Evolutionary conservation across 2,888 invertebrate species (phyloP).

Genomic region (Craniophora ligustri): DNA sequence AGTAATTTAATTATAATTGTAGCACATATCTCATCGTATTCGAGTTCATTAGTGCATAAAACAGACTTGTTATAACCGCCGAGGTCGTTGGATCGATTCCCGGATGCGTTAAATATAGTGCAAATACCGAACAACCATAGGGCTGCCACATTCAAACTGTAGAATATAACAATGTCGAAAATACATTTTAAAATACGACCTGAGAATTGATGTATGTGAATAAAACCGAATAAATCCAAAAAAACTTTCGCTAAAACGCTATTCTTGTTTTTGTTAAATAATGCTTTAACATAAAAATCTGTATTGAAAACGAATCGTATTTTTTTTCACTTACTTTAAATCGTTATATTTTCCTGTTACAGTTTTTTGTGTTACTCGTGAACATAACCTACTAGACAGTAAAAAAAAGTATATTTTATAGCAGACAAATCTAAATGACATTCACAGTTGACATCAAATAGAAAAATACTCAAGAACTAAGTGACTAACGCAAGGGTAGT

Average conservation of each 20-base stretch:
- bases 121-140: slow-evolving; percentile 30
- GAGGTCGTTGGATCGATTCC: slow-evolving; percentile 48
- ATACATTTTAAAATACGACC: too few relatives aligned
- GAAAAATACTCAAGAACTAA: too few relatives aligned
- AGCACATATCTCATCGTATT: slow-evolving; percentile 17
- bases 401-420: background rate
- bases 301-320: too few relatives aligned
- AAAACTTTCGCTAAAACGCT: too few relatives aligned
- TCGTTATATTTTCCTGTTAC: background rate
- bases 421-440: too few relatives aligned
- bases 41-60: slow-evolving; percentile 40
- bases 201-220: too few relatives aligned
- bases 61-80: slow-evolving; percentile 34
- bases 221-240: too few relatives aligned
- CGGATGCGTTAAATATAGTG: slow-evolving; percentile 42
- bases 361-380: background rate
- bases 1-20: background rate
- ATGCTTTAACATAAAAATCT: too few relatives aligned
- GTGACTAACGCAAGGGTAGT: too few relatives aligned
- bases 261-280: too few relatives aligned
- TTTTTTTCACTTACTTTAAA: background rate
- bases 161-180: too few relatives aligned
- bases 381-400: background rate
- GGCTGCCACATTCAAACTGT: slow-evolving; percentile 18
- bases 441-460: too few relatives aligned